Conservation (phyloP, 2,888 invertebrate species). For the Thecophora atra region DNA sequence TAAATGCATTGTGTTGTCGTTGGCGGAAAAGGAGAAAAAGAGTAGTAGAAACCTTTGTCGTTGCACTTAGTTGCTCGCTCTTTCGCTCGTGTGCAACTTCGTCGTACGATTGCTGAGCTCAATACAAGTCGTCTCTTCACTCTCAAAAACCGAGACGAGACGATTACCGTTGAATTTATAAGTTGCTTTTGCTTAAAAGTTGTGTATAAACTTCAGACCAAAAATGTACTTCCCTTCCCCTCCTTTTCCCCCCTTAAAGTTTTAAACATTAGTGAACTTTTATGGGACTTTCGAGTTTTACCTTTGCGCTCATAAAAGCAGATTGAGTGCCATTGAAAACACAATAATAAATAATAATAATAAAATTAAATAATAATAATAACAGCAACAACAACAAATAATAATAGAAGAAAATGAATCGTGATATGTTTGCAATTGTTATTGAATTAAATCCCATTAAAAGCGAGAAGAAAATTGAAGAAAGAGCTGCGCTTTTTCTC, state of each 20-base stretch:
- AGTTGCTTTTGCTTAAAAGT: neutral
- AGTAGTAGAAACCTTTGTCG: too few species aligned
- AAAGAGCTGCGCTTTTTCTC: constrained; percentile 43
- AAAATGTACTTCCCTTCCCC: constrained; percentile 1
- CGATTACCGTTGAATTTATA: too few species aligned
- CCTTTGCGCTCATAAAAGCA: constrained; percentile 23
- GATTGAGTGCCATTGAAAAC: constrained; percentile 19
- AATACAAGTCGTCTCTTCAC: too few species aligned
- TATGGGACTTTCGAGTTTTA: constrained; percentile 22
- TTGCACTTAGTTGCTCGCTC: too few species aligned
- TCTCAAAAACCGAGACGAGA: too few species aligned
- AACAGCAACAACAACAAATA: neutral
- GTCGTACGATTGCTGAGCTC: too few species aligned
- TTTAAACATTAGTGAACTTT: constrained; percentile 8
- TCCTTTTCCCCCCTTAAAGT: constrained; percentile 1
- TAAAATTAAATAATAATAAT: constrained; percentile 7
- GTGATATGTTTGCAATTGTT: constrained; percentile 31
- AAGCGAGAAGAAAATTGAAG: neutral
- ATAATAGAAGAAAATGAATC: constrained; percentile 2
- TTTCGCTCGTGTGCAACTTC: too few species aligned
- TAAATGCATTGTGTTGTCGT: too few species aligned
- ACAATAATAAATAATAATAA: too few species aligned
- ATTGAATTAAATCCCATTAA: neutral
- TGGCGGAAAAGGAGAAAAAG: too few species aligned
- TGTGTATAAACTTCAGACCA: neutral